These are phyloP conservation scores for Chloropsis cyanopogon DNA, from an alignment of 2,113 vertebrate species.

Conservation along the genomic window DNA sequence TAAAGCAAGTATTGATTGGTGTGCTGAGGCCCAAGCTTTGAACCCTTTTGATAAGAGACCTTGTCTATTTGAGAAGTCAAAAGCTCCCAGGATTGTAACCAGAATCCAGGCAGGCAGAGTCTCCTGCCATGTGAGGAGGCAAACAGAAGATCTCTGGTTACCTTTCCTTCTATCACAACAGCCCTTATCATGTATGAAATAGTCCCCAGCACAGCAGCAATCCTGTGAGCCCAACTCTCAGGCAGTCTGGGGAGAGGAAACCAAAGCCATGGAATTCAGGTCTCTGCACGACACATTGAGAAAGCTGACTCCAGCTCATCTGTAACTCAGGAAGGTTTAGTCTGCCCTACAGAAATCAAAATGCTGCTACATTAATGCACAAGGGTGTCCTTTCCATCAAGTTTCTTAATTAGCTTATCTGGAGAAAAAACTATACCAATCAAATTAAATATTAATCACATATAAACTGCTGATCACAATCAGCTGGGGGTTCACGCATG, in stretches of 20 bases:
- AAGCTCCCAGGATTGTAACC: neutral
- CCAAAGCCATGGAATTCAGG: neutral
- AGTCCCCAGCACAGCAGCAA: neutral
- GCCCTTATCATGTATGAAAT: neutral
- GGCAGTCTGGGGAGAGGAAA: neutral
- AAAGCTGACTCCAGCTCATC: neutral
- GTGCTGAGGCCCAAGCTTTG: conserved; percentile 10
- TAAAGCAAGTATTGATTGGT: conserved; percentile 44
- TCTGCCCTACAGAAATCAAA: conserved; percentile 48
- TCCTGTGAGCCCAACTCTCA: neutral
- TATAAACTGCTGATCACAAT: conserved; percentile 75
- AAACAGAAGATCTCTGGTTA: neutral
- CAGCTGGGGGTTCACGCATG: conserved; percentile 53
- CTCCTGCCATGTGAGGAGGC: neutral
- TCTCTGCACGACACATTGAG: neutral
- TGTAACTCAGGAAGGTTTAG: conserved; percentile 22
- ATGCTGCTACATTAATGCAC: conserved; percentile 44
- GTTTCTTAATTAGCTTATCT: conserved; percentile 75
- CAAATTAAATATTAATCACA: conserved; percentile 79
- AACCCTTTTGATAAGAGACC: conserved; percentile 6
- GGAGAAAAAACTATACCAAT: conserved; percentile 72
- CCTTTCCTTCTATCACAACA: neutral
- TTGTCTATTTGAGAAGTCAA: neutral
- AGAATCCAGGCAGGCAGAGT: neutral
- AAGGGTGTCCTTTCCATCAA: conserved; percentile 53